Percentiles rank a stretch among this genome's conserved stretches.
phyloP scores from a whole-genome alignment of 2,113 vertebrate species.

The Neodon shergylaensis region DNA sequence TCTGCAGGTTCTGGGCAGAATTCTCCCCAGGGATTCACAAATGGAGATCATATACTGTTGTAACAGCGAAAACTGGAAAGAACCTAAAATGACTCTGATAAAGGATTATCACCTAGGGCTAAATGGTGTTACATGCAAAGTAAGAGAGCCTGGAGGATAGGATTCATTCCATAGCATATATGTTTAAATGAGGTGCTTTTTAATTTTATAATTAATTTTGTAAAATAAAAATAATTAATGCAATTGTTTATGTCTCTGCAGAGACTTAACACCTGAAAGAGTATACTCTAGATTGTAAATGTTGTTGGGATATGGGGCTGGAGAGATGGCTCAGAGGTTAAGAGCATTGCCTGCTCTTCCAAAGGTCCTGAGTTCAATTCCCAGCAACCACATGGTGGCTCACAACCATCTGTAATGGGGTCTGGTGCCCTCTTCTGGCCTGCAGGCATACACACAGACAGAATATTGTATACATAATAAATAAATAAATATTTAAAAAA shows the following conservation, averaged over 20 bases:
- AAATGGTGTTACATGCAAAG: slow-evolving; percentile 11
- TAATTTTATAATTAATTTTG: slow-evolving; percentile 18
- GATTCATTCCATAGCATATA: background rate
- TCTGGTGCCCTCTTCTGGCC: too few relatives aligned
- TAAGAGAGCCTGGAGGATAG: background rate
- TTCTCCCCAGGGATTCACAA: background rate
- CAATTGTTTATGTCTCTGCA: background rate
- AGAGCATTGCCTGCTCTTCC: too few relatives aligned
- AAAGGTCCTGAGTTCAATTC: too few relatives aligned
- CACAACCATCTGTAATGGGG: too few relatives aligned
- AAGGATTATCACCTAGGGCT: background rate
- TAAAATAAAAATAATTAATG: slow-evolving; percentile 1
- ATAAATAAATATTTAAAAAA: too few relatives aligned
- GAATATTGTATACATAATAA: too few relatives aligned
- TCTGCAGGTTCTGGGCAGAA: background rate
- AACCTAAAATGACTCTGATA: background rate
- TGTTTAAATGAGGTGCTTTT: background rate
- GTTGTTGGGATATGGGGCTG: slow-evolving; percentile 29
- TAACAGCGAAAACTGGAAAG: slow-evolving; percentile 3
- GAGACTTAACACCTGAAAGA: slow-evolving; percentile 23
- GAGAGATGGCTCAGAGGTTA: too few relatives aligned
- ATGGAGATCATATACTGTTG: background rate
- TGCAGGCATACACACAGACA: too few relatives aligned
- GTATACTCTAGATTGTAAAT: background rate
- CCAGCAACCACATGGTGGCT: too few relatives aligned